Percentiles rank a stretch among this genome's conserved stretches.
These are phyloP conservation scores for Nymphalis polychloros DNA, from an alignment of 2,888 invertebrate genomes.

Conservation along the genomic window DNA sequence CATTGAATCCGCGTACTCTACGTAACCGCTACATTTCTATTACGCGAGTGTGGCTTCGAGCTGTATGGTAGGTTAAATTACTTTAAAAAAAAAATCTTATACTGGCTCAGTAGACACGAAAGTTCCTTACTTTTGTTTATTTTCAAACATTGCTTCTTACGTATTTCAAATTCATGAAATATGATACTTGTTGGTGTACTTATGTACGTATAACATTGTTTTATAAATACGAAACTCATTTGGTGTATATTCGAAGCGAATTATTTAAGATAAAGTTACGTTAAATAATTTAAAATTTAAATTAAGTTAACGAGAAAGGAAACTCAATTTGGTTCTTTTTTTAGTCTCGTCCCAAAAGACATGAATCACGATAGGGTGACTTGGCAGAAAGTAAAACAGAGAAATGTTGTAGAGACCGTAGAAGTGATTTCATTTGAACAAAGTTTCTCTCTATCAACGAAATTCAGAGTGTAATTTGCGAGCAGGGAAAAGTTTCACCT, in stretches of 20 bases:
- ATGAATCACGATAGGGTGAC: slow-evolving; percentile 54
- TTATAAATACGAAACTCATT: neutral
- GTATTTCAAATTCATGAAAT: neutral
- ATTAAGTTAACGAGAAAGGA: slow-evolving; percentile 43
- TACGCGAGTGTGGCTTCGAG: slow-evolving; percentile 44
- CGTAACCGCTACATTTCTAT: slow-evolving; percentile 63
- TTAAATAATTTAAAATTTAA: slow-evolving; percentile 43
- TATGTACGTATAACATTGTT: neutral
- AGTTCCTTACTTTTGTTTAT: neutral
- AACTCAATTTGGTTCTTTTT: slow-evolving; percentile 47
- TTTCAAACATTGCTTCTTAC: neutral
- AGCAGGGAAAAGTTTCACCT: slow-evolving; percentile 74
- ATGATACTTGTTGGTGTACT: neutral
- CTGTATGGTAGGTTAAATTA: slow-evolving; percentile 5
- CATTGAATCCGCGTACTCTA: slow-evolving; percentile 61
- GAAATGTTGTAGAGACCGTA: slow-evolving; percentile 64
- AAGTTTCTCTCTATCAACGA: slow-evolving; percentile 77
- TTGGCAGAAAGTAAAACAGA: slow-evolving; percentile 63
- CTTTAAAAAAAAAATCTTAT: neutral
- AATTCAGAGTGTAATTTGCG: slow-evolving; percentile 77
- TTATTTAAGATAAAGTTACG: slow-evolving; percentile 20
- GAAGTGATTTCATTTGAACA: slow-evolving; percentile 74
- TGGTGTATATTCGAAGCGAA: slow-evolving; percentile 12
- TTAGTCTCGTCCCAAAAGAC: slow-evolving; percentile 50
- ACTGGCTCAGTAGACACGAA: neutral